Base-by-base conservation (phyloP, 2,113 vertebrate genomes). In the Myxocyprinus asiaticus region DNA sequence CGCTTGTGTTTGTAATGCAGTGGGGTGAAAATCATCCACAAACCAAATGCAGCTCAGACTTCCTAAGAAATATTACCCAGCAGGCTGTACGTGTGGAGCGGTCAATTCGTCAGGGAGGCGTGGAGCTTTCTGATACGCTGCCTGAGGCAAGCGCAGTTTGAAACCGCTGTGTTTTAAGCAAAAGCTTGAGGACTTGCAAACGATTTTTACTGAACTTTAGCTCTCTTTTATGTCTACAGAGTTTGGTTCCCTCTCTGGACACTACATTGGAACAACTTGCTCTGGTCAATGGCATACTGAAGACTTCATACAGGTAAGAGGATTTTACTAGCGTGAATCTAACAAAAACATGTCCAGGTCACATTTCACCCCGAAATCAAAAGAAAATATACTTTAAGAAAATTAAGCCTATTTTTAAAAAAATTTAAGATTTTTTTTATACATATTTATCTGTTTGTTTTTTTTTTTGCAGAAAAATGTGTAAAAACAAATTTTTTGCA, bases 71-170 rank as follows among this genome's bases (percentile, higher is more conserved):
- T 11, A 90, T 95, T 62, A 95, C 94, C 69, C 92, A 94, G 81
- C 93, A 95, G 81, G 94, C 94, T 0, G 94, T 95, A 76, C 90
- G 90, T 67, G 92, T 94, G 59, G 94, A 95, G 33, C 91, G 94
- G 50, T 91, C 91, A 44, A 89, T 94, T 81, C 90, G 94, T 67
- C 91, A 95, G 84, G 91, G 91, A n/a, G 91, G 89, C 56, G 82
- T 83, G n/a, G 92, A 94, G 47, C 68, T 87, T 9, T 76, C 84
- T 0, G 90, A 92, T 43, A 45, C 84, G 44, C 70, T 83, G 12
- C 88, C 91, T 48, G 93, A 94, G 90, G 94, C 94, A 78, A 81
- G 72, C 22, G 33, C 44, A n/a, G 4, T 44, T 48, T 4, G 15
- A n/a, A 10, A 59, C 11, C 10, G 9, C 4, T 5, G n/a, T 65